Evolutionary conservation across 1,140 invertebrate species (phyloP), one percentile per base, ranked within the genome.

Genomic region (Drusus annulatus): DNA sequence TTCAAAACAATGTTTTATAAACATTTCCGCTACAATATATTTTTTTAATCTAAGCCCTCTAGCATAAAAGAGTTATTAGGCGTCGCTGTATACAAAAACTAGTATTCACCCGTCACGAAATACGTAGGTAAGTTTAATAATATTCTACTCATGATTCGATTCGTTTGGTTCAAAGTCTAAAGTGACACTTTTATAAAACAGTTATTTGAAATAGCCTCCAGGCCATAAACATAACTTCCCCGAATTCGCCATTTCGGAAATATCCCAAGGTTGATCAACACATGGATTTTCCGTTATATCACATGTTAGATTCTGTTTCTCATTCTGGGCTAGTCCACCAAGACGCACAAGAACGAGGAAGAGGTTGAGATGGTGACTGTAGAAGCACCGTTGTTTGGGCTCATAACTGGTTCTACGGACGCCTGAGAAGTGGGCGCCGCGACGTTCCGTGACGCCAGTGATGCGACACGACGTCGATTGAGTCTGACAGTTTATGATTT

Each of bases 331-430:
- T 21, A 56, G 5, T 45, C 7, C 0, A 21, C 16, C 54, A 17
- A n/a, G 54, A n/a, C n/a, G 19, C 54, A 21, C 17, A 19, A n/a
- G 71, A 75, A 75, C 52, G 25, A 75, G 71, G 71, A 75, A 75
- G 71, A 75, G 21, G 10, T 31, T 28, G 71, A 56, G 52, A 75
- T 56, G 71, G 71, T 75, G 68, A 71, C 68, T 71, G 54, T 36
- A 19, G 71, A 75, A 75, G 52, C 51, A 75, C 71, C 71, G 71
- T 75, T 75, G 71, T 58, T 75, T 54, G 16, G 23, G 69, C 45
- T 60, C 52, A 75, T 25, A 75, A 75, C 71, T 75, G 71, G 71
- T 75, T 75, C 52, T 28, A 17, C 36, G 45, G 50, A 16, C 51
- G 36, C 36, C 36, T 45, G 36, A 13, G 8, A 45, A 45, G 36